These are phyloP conservation scores for Cirrhinus mrigala DNA, from an alignment of 2,797 vertebrate species.

Conservation along the genomic window DNA sequence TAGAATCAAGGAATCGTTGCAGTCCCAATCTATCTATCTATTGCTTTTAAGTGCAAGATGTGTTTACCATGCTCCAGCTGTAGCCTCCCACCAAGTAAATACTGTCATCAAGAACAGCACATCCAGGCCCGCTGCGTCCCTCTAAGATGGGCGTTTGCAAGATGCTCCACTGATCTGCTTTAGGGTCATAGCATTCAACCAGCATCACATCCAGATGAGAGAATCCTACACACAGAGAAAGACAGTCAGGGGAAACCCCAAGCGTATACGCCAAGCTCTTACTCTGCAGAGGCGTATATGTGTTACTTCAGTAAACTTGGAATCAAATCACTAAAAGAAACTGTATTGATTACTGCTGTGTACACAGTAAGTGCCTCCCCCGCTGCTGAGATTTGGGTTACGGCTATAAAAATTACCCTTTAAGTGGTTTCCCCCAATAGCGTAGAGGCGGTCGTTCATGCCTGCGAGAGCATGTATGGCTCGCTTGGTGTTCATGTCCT, in stretches of 20 bases:
- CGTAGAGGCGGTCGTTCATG: constrained; percentile 98
- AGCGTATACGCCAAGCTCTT: background rate
- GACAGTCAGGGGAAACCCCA: background rate
- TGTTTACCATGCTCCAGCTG: constrained; percentile 98
- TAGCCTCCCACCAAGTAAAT: constrained; percentile 98
- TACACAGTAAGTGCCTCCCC: background rate
- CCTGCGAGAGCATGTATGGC: constrained; percentile 97
- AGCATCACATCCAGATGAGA: constrained; percentile 98
- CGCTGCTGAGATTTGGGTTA: constrained; percentile 47
- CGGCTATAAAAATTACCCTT: constrained; percentile 84
- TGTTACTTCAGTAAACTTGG: background rate
- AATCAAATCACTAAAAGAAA: constrained; percentile 7
- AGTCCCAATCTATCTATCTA: too few species aligned
- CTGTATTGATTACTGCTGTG: constrained; percentile 17
- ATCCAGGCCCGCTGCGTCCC: constrained; percentile 97
- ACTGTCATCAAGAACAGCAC: constrained; percentile 92
- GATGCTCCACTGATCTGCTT: constrained; percentile 99
- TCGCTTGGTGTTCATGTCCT: constrained; percentile 99
- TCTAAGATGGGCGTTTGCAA: constrained; percentile 97
- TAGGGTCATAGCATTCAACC: constrained; percentile 97
- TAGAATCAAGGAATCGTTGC: too few species aligned
- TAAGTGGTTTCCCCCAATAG: constrained; percentile 98
- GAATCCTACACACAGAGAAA: constrained; percentile 82
- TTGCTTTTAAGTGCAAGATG: background rate
- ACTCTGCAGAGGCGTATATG: background rate